phyloP scores from a whole-genome alignment of 2,888 invertebrate species.

The Eristalis pertinax region DNA sequence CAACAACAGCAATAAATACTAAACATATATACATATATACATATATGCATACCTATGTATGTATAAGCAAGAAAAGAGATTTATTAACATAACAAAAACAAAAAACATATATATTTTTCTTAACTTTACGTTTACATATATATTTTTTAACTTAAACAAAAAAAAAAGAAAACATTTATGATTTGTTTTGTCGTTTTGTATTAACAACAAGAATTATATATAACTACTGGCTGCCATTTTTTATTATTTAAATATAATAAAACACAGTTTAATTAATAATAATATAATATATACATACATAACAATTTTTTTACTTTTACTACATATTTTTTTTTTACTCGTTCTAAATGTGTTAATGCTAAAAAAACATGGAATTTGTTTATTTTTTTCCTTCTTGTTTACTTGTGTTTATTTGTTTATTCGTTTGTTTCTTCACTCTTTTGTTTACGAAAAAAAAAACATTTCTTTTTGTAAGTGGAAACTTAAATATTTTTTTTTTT shows the following conservation, averaged over 20 bases:
- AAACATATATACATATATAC: slow-evolving; percentile 27
- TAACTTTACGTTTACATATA: slow-evolving; percentile 28
- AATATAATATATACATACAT: slow-evolving; percentile 42
- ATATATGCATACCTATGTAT: slow-evolving; percentile 14
- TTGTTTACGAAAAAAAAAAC: background rate
- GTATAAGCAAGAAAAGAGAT: slow-evolving; percentile 45
- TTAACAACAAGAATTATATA: slow-evolving; percentile 58
- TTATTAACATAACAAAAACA: slow-evolving; percentile 47
- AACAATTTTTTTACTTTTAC: slow-evolving; percentile 39
- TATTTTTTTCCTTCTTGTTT: slow-evolving; percentile 25
- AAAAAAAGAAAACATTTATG: slow-evolving; percentile 33
- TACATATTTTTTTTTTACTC: slow-evolving; percentile 30
- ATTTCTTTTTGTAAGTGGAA: slow-evolving; percentile 33
- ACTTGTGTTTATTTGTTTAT: slow-evolving; percentile 23
- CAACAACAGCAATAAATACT: slow-evolving; percentile 20
- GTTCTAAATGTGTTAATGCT: slow-evolving; percentile 31
- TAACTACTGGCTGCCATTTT: slow-evolving; percentile 63
- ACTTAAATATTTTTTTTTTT: slow-evolving; percentile 20
- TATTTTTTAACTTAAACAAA: slow-evolving; percentile 37
- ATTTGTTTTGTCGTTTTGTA: slow-evolving; percentile 52
- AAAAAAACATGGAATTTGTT: slow-evolving; percentile 26
- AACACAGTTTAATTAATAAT: slow-evolving; percentile 45
- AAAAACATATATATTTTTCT: slow-evolving; percentile 26
- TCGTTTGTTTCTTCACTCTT: background rate
- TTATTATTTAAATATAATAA: slow-evolving; percentile 49